A percentile compares a stretch with the other conserved stretches of the same genome.
phyloP scores from a whole-genome alignment of 1,140 invertebrate genomes.

The fruit fly (Drosophila melanogaster) region Release_6_plus_ISO1_MT NT_033777.3:14945501-14946000 shows the following conservation, averaged over 20 bases:
- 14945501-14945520: slow-evolving; percentile 36
- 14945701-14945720: slow-evolving; percentile 47
- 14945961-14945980: no score
- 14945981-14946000: no score
- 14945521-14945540: slow-evolving; percentile 17
- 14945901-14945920: no score
- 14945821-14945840: background rate
- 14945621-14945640: slow-evolving; percentile 15
- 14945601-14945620: slow-evolving; percentile 40
- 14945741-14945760: slow-evolving; percentile 81
- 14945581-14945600: slow-evolving; percentile 46
- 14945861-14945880: background rate
- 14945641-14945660: slow-evolving; percentile 49
- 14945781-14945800: slow-evolving; percentile 22
- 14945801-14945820: slow-evolving; percentile 49
- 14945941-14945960: no score
- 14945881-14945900: no score
- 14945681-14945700: slow-evolving; percentile 46
- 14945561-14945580: slow-evolving; percentile 51
- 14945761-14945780: slow-evolving; percentile 54
- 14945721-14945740: slow-evolving; percentile 67
- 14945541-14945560: slow-evolving; percentile 38
- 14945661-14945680: slow-evolving; percentile 58
- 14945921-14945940: no score
- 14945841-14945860: background rate